Percentiles rank a stretch among this genome's conserved stretches.
These are phyloP conservation scores for Muscicapa striata DNA, from an alignment of 2,797 vertebrate genomes.

Conservation along the genomic window DNA sequence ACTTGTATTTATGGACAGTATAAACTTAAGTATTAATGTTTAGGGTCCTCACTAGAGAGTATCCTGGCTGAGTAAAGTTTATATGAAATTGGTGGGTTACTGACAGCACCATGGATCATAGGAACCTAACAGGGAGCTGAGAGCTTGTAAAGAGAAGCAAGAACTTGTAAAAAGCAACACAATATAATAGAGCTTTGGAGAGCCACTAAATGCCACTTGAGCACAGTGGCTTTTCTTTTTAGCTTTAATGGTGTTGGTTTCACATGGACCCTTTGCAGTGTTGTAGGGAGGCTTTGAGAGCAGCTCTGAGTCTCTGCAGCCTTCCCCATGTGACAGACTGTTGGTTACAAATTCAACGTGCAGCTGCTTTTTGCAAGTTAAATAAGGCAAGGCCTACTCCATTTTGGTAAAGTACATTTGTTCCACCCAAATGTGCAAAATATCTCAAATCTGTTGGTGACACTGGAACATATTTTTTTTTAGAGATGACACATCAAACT, in stretches of 20 bases:
- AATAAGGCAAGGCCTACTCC: neutral
- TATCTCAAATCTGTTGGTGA: neutral
- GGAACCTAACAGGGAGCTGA: neutral
- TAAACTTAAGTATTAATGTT: neutral
- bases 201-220: neutral
- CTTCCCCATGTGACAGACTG: neutral
- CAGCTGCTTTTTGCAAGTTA: slow-evolving; percentile 10
- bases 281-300: neutral
- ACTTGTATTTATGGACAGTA: neutral
- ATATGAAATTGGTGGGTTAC: neutral
- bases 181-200: neutral
- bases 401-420: neutral
- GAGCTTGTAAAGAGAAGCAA: neutral
- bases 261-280: neutral
- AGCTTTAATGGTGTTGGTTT: neutral
- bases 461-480: neutral
- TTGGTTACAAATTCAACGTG: neutral
- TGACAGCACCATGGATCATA: neutral
- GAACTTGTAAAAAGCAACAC: neutral
- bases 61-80: neutral
- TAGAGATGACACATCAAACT: neutral
- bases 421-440: neutral
- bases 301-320: neutral
- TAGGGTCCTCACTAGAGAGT: neutral
- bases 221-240: neutral